These are phyloP conservation scores for Teleiodes luculella DNA, from an alignment of 2,888 invertebrate species.

Conservation along the genomic window DNA sequence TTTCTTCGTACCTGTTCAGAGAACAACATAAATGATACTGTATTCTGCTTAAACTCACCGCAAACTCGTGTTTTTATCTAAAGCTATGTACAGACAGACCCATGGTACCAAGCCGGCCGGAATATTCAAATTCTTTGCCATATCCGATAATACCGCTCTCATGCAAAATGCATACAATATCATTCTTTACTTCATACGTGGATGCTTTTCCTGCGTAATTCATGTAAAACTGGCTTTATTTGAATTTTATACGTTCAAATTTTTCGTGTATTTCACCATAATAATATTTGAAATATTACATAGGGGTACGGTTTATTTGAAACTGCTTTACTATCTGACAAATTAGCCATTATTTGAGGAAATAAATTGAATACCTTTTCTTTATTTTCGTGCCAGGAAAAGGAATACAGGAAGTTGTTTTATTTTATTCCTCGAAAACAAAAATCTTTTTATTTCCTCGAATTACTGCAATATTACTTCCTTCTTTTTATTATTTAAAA, in stretches of 20 bases:
- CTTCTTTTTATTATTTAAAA: too few relatives aligned
- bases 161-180: slow-evolving; percentile 78
- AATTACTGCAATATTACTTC: too few relatives aligned
- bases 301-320: slow-evolving; percentile 19
- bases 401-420: too few relatives aligned
- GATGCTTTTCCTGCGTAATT: slow-evolving; percentile 65
- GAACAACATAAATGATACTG: too few relatives aligned
- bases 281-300: slow-evolving; percentile 16
- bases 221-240: slow-evolving; percentile 72
- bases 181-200: slow-evolving; percentile 72
- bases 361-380: not conserved
- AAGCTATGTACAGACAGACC: slow-evolving; percentile 18
- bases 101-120: slow-evolving; percentile 40
- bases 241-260: slow-evolving; percentile 68
- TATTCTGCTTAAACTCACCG: too few relatives aligned
- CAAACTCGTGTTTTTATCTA: not conserved
- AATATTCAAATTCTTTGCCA: slow-evolving; percentile 73
- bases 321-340: slow-evolving; percentile 9
- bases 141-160: slow-evolving; percentile 72
- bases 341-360: slow-evolving; percentile 9
- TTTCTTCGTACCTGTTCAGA: too few relatives aligned
- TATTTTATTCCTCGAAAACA: too few relatives aligned
- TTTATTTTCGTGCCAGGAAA: not conserved
- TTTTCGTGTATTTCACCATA: slow-evolving; percentile 42
- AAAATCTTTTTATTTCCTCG: too few relatives aligned